Evolutionary conservation across 1,140 invertebrate species (phyloP).

Genomic region (Aphis craccivora): DNA sequence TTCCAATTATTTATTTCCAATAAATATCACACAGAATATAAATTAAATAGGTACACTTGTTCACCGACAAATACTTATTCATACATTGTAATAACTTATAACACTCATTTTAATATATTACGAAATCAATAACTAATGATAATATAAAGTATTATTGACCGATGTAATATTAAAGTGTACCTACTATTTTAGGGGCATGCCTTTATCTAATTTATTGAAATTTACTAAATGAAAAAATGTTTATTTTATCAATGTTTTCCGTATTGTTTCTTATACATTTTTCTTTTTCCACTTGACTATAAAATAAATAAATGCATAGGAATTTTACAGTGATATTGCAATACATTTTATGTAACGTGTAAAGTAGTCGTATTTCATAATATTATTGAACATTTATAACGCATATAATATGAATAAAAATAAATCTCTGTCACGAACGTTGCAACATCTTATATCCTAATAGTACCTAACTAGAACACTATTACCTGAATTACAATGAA

Average conservation of each 20-base stretch:
- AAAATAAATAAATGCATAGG: not conserved
- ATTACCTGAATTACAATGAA: not conserved
- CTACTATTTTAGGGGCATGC: no score
- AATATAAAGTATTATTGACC: no score
- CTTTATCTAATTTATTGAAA: not conserved
- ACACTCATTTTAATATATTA: no score
- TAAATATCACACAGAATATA: no score
- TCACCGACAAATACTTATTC: no score
- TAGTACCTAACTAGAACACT: not conserved
- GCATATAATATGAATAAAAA: not conserved
- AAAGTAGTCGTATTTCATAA: not conserved
- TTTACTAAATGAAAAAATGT: not conserved
- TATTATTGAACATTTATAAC: not conserved
- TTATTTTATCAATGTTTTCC: not conserved
- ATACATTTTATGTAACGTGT: not conserved
- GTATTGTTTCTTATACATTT: not conserved
- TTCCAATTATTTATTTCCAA: not conserved
- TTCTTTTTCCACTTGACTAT: not conserved
- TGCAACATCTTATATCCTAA: not conserved
- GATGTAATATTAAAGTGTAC: no score
- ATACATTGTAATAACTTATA: no score
- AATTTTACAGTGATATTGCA: not conserved
- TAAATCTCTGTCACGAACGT: not conserved
- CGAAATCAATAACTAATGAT: no score
- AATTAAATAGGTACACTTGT: no score